Base-by-base conservation (phyloP, 2,888 invertebrate species). In the Parnassius smintheus region DNA sequence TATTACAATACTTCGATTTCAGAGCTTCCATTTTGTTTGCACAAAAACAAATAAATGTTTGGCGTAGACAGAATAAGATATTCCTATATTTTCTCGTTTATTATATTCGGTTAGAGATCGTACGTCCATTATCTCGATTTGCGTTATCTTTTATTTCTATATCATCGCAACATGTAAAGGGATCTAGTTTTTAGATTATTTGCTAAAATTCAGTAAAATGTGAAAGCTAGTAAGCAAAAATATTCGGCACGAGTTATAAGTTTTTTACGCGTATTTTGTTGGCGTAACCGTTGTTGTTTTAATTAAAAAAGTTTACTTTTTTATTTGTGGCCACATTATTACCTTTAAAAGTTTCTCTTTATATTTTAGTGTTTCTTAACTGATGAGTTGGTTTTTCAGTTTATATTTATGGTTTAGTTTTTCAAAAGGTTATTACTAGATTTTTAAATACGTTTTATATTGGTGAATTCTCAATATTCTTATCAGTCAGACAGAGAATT, bases 231-330 rank as follows among this genome's bases (percentile, higher is more conserved):
- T 61, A 61, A 61, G 56, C 56, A 61, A 46, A 56, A 51, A 61
- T 61, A 46, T 41, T 12, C 41, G 51, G 10, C 51, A 45, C 44
- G 35, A 51, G 11, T 35, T 51, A 56, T 56, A 55, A 51, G 46
- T 56, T 61, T 61, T 13, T 52, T 25, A n/a, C 35, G 18, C 51
- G 11, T 22, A 25, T 35, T 61, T 61, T 56, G 61, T 46, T 45
- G 52, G 56, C 53, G 58, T 64, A 58, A 60, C 54, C 41, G 53
- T 61, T 64, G 59, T 57, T 60, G 62, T 64, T 52, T 62, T 58
- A 63, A 35, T 35, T 35, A 7, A 35, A 35, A 35, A 35, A 35
- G 35, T 35, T 35, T 0, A 4, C 35, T 35, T 35, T 4, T 35
- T 35, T 35, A 7, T 7, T 35, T 7, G 4, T 35, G 7, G 35